These are phyloP conservation scores for Euplagia quadripunctaria DNA, from an alignment of 2,888 invertebrate genomes.

Conservation along the genomic window DNA sequence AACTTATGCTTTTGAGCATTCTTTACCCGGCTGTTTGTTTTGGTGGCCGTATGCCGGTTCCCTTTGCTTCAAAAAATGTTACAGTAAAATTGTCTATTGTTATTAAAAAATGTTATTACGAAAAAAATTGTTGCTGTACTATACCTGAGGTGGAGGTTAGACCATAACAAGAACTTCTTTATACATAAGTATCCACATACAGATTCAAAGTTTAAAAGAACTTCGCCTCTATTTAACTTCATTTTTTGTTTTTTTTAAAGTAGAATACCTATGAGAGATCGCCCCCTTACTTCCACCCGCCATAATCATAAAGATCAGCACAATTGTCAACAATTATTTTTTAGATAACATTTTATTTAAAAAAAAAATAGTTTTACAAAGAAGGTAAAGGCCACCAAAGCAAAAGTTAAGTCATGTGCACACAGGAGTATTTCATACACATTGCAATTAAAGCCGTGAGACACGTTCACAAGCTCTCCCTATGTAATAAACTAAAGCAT, in stretches of 20 bases:
- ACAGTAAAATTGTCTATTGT: not conserved
- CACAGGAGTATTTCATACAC: slow-evolving; percentile 51
- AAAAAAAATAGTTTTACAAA: not conserved
- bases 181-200: not conserved
- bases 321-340: no score
- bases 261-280: not conserved
- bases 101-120: not conserved
- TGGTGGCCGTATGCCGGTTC: slow-evolving; percentile 42
- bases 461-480: slow-evolving; percentile 41
- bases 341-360: not conserved
- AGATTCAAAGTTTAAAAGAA: not conserved
- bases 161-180: not conserved
- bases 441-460: slow-evolving; percentile 43
- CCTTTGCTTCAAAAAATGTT: slow-evolving; percentile 8
- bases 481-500: slow-evolving; percentile 22
- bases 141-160: not conserved
- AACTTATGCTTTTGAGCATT: slow-evolving; percentile 68
- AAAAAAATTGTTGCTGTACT: not conserved
- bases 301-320: no score
- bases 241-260: not conserved
- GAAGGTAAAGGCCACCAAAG: slow-evolving; percentile 37
- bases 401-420: slow-evolving; percentile 48
- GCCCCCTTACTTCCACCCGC: no score
- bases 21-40: slow-evolving; percentile 33
- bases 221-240: not conserved